Conservation (phyloP, 2,888 invertebrate genomes). For the Tinea trinotella region DNA sequence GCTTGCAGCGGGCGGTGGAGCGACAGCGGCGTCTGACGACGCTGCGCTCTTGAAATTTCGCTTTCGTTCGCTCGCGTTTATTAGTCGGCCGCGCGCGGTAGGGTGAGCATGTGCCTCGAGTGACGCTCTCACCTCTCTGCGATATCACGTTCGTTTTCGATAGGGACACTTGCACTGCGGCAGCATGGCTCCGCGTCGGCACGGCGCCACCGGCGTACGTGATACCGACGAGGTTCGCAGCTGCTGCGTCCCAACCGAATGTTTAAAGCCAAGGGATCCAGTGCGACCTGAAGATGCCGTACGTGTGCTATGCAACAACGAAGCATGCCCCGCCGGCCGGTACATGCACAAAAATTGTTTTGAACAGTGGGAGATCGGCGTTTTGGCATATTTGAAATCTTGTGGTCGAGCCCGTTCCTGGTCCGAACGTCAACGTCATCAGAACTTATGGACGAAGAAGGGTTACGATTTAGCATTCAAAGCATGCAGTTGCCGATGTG, state of each 20-base stretch:
- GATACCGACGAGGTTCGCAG: slow-evolving; percentile 69
- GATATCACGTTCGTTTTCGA: slow-evolving; percentile 59
- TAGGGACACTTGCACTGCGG: slow-evolving; percentile 37
- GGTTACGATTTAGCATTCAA: slow-evolving; percentile 97
- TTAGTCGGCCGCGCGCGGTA: slow-evolving; percentile 74
- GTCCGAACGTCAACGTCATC: slow-evolving; percentile 94
- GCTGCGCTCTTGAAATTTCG: slow-evolving; percentile 79
- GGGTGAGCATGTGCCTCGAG: slow-evolving; percentile 72
- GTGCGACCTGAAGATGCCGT: slow-evolving; percentile 81
- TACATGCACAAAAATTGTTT: slow-evolving; percentile 98
- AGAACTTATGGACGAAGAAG: slow-evolving; percentile 98
- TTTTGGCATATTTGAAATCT: slow-evolving; percentile 89
- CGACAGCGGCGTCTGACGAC: slow-evolving; percentile 47
- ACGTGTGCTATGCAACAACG: slow-evolving; percentile 95
- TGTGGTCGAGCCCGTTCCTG: slow-evolving; percentile 94
- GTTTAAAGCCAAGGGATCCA: slow-evolving; percentile 80
- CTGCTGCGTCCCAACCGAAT: slow-evolving; percentile 90
- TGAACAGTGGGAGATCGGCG: slow-evolving; percentile 92
- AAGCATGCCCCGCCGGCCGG: slow-evolving; percentile 87
- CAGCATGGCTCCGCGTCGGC: slow-evolving; percentile 67
- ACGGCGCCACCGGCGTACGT: slow-evolving; percentile 63
- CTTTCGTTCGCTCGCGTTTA: slow-evolving; percentile 76
- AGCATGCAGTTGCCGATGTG: slow-evolving; percentile 95
- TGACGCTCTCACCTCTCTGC: slow-evolving; percentile 59
- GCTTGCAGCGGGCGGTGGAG: slow-evolving; percentile 45